Conservation (phyloP, 2,113 vertebrate genomes). For the Caranx ignobilis region DNA sequence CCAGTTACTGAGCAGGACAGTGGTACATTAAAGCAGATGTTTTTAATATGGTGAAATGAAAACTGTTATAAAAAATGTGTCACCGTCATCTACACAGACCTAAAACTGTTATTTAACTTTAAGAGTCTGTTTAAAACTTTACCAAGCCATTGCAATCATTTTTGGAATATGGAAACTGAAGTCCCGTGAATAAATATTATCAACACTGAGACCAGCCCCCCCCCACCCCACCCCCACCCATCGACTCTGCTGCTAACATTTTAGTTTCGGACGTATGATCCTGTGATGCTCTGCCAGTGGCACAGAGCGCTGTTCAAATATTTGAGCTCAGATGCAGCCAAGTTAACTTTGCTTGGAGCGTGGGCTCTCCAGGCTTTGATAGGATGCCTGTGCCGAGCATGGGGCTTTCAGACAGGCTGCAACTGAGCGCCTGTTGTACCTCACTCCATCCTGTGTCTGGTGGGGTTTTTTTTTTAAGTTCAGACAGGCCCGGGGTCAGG, state of each 20-base stretch:
- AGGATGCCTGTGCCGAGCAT: conserved; percentile 35
- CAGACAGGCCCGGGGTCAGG: conserved; percentile 50
- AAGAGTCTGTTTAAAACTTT: neutral
- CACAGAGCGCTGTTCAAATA: conserved; percentile 71
- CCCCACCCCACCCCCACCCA: conserved; percentile 14
- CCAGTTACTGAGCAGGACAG: no score
- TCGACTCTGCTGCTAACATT: conserved; percentile 19
- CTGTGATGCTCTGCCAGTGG: conserved; percentile 73
- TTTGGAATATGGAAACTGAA: neutral
- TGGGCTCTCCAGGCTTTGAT: conserved; percentile 65
- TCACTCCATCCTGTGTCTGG: conserved; percentile 31
- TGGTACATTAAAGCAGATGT: neutral
- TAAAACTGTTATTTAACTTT: neutral
- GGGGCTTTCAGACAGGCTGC: conserved; percentile 31
- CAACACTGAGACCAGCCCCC: conserved; percentile 28
- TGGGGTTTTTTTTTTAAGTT: conserved; percentile 35
- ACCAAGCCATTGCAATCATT: neutral
- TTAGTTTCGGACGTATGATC: conserved; percentile 53
- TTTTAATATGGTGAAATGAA: neutral
- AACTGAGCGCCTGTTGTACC: conserved; percentile 61
- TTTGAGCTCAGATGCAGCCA: conserved; percentile 68
- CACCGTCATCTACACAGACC: neutral
- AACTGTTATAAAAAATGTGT: neutral
- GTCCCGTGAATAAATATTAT: conserved; percentile 37
- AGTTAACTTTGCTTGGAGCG: conserved; percentile 68